Evolutionary conservation across 2,888 invertebrate species (phyloP).

Genomic region (Clanis bilineata): DNA sequence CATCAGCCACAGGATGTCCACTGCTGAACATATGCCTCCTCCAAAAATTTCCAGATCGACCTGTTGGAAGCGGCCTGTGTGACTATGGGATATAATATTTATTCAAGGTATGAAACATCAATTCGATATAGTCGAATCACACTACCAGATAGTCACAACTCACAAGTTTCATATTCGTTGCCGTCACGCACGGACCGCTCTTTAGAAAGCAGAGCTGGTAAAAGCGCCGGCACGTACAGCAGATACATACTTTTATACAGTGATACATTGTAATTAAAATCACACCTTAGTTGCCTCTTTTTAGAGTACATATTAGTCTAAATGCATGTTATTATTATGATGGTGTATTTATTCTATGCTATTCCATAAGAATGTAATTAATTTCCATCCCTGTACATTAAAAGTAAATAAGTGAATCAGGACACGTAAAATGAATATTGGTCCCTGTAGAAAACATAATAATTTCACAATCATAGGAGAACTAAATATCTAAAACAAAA

Average conservation of each 20-base stretch:
- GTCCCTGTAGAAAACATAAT: no score
- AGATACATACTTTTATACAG: neutral
- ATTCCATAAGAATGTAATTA: no score
- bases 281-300: neutral
- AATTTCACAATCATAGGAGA: no score
- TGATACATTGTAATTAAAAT: neutral
- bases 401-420: no score
- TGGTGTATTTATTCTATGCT: neutral
- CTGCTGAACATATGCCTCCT: no score
- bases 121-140: neutral
- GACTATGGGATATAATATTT: no score
- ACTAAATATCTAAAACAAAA: no score
- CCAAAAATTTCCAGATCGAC: no score
- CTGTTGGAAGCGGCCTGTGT: no score
- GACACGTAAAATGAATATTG: no score
- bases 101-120: neutral
- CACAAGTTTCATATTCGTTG: slow-evolving; percentile 7
- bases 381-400: no score
- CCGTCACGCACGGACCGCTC: slow-evolving; percentile 11
- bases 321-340: neutral
- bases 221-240: neutral
- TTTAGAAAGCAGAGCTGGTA: slow-evolving; percentile 11
- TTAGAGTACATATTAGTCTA: neutral
- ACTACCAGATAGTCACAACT: slow-evolving; percentile 2
- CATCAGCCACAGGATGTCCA: no score